Percentiles rank a stretch among this genome's conserved stretches.
Conservation (phyloP, 2,888 invertebrate species). For the Yponomeuta plumbellus region DNA sequence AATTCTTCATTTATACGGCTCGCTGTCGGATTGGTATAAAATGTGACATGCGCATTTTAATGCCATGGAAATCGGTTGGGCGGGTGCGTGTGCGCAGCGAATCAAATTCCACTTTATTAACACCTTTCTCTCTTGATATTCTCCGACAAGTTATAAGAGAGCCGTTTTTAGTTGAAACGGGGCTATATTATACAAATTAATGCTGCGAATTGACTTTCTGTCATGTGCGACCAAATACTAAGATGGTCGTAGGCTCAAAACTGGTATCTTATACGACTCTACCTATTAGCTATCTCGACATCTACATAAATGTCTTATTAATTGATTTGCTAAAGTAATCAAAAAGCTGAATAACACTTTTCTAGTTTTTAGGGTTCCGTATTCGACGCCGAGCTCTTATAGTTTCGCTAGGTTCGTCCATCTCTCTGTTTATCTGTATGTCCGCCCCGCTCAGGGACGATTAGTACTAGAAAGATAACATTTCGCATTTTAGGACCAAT, state of each 20-base stretch:
- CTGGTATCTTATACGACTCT: neutral
- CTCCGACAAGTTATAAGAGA: neutral
- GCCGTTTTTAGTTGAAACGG: neutral
- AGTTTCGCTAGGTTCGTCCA: too few species aligned
- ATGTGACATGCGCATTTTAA: conserved; percentile 11
- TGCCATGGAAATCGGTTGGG: neutral
- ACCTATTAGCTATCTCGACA: neutral
- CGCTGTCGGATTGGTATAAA: conserved; percentile 8
- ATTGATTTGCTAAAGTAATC: too few species aligned
- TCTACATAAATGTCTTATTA: neutral
- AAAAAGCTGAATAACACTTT: too few species aligned
- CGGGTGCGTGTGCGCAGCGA: conserved; percentile 1
- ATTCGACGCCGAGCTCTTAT: too few species aligned
- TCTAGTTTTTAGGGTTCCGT: too few species aligned
- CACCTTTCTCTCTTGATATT: neutral
- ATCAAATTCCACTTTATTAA: conserved; percentile 9
- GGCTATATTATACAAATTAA: neutral
- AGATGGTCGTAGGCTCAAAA: neutral
- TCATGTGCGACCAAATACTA: neutral
- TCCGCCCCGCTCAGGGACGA: too few species aligned
- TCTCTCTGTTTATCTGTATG: too few species aligned
- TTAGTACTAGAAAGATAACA: too few species aligned
- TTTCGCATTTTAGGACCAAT: too few species aligned
- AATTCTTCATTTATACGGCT: neutral
- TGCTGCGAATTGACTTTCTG: neutral